These are phyloP conservation scores for Latrodectus elegans DNA, from an alignment of 2,888 invertebrate genomes.

Conservation along the genomic window DNA sequence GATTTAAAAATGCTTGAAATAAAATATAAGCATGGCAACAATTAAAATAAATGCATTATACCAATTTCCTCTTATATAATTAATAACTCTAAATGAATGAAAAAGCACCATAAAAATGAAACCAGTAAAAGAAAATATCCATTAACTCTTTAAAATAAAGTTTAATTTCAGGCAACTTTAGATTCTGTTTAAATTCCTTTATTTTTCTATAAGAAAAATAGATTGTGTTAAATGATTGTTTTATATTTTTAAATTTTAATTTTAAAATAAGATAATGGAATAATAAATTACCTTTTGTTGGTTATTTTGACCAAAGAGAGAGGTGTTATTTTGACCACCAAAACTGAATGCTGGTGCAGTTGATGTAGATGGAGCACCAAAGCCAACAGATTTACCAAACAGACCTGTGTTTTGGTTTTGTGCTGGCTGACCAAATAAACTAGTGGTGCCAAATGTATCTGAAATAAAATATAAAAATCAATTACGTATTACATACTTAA, in stretches of 20 bases:
- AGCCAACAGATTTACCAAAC: conserved; percentile 72
- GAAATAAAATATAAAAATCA: background rate
- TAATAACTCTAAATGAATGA: too few species aligned
- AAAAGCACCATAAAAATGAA: too few species aligned
- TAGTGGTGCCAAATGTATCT: conserved; percentile 78
- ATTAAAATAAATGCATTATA: too few species aligned
- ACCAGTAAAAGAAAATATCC: too few species aligned
- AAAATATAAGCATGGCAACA: too few species aligned
- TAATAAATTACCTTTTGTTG: conserved; percentile 59
- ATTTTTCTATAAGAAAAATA: background rate
- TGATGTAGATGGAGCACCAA: conserved; percentile 70
- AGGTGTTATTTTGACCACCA: conserved; percentile 71
- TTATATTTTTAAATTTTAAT: background rate
- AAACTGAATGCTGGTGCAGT: conserved; percentile 63
- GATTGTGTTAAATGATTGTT: background rate
- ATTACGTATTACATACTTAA: background rate
- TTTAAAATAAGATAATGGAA: too few species aligned
- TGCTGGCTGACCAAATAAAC: conserved; percentile 82
- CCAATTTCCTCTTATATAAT: too few species aligned
- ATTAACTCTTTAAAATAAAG: background rate
- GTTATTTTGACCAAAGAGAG: conserved; percentile 81
- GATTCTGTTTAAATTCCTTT: background rate
- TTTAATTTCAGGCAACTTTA: background rate
- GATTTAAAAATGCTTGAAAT: too few species aligned
- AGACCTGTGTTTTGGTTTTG: conserved; percentile 70